Conservation (phyloP, 2,888 invertebrate genomes). For the Mechanitis mazaeus region DNA sequence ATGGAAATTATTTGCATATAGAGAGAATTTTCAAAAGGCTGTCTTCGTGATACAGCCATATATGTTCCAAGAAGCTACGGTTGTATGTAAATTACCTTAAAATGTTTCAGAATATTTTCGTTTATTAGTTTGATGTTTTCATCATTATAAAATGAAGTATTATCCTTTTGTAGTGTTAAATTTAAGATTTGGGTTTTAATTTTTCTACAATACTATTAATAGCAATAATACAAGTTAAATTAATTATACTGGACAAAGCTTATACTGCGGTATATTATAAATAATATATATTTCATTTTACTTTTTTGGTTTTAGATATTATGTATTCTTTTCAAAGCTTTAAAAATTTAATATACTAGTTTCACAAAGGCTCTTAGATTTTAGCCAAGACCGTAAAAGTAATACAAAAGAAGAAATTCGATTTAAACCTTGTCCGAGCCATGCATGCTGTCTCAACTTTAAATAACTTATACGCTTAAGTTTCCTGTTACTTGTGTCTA, state of each 20-base stretch:
- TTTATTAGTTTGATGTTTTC: conserved; percentile 1
- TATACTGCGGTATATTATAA: no score
- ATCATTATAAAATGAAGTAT: neutral
- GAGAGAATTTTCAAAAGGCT: conserved; percentile 40
- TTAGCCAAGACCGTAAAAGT: conserved; percentile 8
- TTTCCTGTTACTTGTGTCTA: conserved; percentile 25
- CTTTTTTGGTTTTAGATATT: no score
- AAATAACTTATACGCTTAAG: conserved; percentile 29
- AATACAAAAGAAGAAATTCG: conserved; percentile 21
- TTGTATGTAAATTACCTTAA: conserved; percentile 13
- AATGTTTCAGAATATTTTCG: conserved; percentile 18
- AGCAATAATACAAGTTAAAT: neutral
- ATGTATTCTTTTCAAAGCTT: no score
- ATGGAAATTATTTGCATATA: conserved; percentile 66
- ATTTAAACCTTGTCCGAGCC: conserved; percentile 29
- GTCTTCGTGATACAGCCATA: conserved; percentile 18
- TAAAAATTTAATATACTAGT: no score
- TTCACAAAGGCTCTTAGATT: no score
- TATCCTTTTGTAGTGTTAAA: neutral
- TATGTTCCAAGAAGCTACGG: conserved; percentile 5
- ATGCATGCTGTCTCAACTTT: conserved; percentile 29
- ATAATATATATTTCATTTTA: no score
- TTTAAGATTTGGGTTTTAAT: neutral
- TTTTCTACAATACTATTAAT: neutral
- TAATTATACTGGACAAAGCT: no score